Evolutionary conservation across 2,888 invertebrate species (phyloP).

Genomic region (Tiphia femorata): DNA sequence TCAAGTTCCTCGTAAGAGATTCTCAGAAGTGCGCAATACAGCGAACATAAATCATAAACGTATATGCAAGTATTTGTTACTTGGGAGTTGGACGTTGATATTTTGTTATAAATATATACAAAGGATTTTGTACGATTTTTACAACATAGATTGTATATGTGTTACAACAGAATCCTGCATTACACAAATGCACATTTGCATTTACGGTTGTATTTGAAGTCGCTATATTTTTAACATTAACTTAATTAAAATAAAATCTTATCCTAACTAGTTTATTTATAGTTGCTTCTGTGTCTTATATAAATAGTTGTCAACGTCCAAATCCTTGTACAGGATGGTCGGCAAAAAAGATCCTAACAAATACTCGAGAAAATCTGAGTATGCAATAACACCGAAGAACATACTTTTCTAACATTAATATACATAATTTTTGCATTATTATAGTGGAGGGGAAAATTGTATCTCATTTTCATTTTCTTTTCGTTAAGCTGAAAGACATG

Average conservation of each 20-base stretch:
- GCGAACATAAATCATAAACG: slow-evolving; percentile 53
- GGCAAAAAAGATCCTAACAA: slow-evolving; percentile 52
- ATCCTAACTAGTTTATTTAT: no score
- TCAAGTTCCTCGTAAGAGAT: slow-evolving; percentile 16
- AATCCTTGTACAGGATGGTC: slow-evolving; percentile 52
- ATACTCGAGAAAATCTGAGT: slow-evolving; percentile 27
- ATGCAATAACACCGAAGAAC: slow-evolving; percentile 8
- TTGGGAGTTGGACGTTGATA: slow-evolving; percentile 39
- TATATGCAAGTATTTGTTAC: slow-evolving; percentile 35
- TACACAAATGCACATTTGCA: no score
- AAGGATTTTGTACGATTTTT: neutral
- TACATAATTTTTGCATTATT: slow-evolving; percentile 4
- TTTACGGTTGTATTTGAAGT: no score
- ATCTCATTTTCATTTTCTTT: slow-evolving; percentile 10
- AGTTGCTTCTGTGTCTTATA: no score
- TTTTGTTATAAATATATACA: slow-evolving; percentile 9
- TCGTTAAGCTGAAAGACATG: slow-evolving; percentile 22
- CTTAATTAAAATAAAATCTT: no score
- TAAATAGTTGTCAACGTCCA: slow-evolving; percentile 44
- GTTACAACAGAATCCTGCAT: no score
- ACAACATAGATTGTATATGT: no score
- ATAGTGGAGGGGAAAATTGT: slow-evolving; percentile 10
- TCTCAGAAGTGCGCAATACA: slow-evolving; percentile 41
- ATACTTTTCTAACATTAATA: slow-evolving; percentile 4
- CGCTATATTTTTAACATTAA: no score